Evolutionary conservation across 2,888 invertebrate species (phyloP).

Genomic region (Andrena camellia): DNA sequence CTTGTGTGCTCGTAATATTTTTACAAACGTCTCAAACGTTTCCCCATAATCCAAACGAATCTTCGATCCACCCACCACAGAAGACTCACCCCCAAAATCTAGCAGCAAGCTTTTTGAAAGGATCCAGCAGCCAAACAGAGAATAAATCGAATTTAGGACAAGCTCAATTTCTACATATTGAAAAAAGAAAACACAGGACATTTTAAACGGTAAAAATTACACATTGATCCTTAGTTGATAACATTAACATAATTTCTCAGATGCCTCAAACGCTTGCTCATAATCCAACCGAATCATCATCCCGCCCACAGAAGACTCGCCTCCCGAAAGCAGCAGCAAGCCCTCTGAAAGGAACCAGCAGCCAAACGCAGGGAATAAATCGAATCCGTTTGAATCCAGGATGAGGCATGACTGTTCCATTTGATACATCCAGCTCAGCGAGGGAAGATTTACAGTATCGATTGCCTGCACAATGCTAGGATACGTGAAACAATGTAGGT

Average conservation of each 20-base stretch:
- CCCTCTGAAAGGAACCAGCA: too few species aligned
- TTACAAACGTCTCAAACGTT: too few species aligned
- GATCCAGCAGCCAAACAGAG: not conserved
- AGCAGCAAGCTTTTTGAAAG: not conserved
- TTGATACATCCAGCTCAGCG: constrained; percentile 31
- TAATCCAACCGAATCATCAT: too few species aligned
- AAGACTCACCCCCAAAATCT: not conserved
- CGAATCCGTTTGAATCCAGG: constrained; percentile 26
- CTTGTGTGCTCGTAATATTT: too few species aligned
- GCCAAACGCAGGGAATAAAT: not conserved
- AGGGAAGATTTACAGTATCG: constrained; percentile 52
- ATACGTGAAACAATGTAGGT: constrained; percentile 59
- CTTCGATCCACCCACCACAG: not conserved
- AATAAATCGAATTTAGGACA: not conserved
- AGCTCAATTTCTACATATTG: too few species aligned
- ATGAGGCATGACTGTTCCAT: constrained; percentile 29
- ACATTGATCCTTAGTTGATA: too few species aligned
- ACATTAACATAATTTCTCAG: too few species aligned
- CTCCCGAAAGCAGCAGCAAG: too few species aligned
- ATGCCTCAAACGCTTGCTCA: too few species aligned
- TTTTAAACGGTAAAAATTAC: too few species aligned
- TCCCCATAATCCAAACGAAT: not conserved
- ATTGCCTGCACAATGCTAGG: constrained; percentile 42
- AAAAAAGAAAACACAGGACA: too few species aligned
- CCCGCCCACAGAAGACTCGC: too few species aligned